These are phyloP conservation scores for Ispidina picta DNA, from an alignment of 2,797 vertebrate genomes.

Conservation along the genomic window DNA sequence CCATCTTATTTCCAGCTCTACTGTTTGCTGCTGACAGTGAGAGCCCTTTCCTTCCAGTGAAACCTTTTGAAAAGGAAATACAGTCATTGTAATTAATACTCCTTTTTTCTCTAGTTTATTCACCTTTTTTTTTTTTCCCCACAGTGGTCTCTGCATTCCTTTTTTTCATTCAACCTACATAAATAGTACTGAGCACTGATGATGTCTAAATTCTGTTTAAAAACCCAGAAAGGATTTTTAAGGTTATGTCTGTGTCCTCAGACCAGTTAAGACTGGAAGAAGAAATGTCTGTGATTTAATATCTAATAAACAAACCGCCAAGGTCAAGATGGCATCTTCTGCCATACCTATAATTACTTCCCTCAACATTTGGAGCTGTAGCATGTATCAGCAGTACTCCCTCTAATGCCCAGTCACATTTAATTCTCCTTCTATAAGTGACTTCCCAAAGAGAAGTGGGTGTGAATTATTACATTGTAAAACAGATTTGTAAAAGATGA, in stretches of 20 bases:
- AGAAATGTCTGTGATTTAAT: conserved; percentile 26
- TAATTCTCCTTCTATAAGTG: conserved; percentile 16
- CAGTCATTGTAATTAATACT: fast-evolving
- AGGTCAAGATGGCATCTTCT: conserved; percentile 44
- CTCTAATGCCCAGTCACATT: not conserved
- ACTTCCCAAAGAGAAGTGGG: conserved; percentile 18
- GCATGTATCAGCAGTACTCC: not conserved
- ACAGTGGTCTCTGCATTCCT: not conserved
- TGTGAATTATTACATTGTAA: conserved; percentile 31
- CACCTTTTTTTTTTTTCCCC: not conserved
- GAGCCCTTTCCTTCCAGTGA: not conserved
- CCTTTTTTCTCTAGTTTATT: not conserved
- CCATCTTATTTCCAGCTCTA: not conserved
- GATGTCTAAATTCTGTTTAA: conserved; percentile 9
- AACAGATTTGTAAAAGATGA: conserved; percentile 36
- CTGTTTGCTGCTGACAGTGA: not conserved
- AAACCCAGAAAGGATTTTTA: conserved; percentile 22
- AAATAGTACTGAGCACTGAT: not conserved
- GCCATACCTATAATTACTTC: not conserved
- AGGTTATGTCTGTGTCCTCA: not conserved
- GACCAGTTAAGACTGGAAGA: conserved; percentile 26
- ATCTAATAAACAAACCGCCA: conserved; percentile 17
- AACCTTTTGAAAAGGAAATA: not conserved
- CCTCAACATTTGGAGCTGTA: conserved; percentile 34
- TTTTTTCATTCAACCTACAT: not conserved